Evolutionary conservation across 2,888 invertebrate genomes (phyloP), one percentile per base, ranked within the genome.

Genomic region (Drosophila neutralis): DNA sequence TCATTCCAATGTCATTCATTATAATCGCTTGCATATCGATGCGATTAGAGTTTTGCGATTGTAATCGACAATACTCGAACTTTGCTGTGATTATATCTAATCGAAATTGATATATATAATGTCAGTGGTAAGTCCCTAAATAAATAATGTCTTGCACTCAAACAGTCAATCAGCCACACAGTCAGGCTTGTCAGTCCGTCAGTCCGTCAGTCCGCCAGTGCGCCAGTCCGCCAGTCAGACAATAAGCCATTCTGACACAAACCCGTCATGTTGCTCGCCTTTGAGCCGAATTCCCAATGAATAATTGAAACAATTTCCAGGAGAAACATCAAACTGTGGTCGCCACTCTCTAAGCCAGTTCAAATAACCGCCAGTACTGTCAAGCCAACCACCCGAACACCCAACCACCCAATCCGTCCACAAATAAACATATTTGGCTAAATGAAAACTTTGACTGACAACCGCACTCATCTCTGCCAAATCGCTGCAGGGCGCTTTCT

Each of bases 281-380:
- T 63, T 48, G 51, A 35, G 53, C 31, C 59, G 67, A 67, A 83
- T 73, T 78, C 67, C 69, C 38, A 66, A 66, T 76, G 78, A 82
- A 82, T 82, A 80, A 82, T 84, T 82, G 63, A 76, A 69, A 64
- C 67, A 54, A 53, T 67, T 69, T 68, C 62, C 56, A 56, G 48
- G 56, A 64, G 62, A 76, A 66, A 64, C 70, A 64, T 78, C 68
- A 68, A 80, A 82, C 76, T 72, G 54, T 40, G 42, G 24, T 66
- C 24, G 57, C 13, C 60, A 61, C 27, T 57, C 49, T 48, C 52
- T n/a, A 54, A 63, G 63, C 27, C 59, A 49, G 27, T 38, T 56
- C 56, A 4, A 13, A 21, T 18, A 54, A 36, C 24, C 24, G 18
- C 27, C 36, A 54, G 13, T 21, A 24, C 27, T 10, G 18, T n/a